phyloP scores from a whole-genome alignment of 2,113 vertebrate species.

The Caretta caretta region DNA sequence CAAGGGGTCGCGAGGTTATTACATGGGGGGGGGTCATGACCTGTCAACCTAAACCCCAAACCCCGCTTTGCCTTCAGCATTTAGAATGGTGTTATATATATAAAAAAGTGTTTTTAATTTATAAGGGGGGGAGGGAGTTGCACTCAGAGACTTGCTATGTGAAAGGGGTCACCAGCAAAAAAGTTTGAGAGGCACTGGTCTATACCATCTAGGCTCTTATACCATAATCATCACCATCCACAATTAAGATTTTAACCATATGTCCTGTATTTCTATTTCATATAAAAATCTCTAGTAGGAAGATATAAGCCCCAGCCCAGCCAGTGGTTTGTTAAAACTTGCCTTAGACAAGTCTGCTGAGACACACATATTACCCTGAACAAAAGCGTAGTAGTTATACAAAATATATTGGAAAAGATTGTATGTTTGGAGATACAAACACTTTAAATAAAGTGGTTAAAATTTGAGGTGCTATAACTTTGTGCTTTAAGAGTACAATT shows the following conservation, averaged over 20 bases:
- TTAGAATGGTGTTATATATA: too few relatives aligned
- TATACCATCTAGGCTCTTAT: not conserved
- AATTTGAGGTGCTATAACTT: not conserved
- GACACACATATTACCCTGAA: not conserved
- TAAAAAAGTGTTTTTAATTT: too few relatives aligned
- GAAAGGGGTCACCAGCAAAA: too few relatives aligned
- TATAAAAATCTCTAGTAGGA: not conserved
- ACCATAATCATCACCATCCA: too few relatives aligned
- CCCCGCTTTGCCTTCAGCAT: too few relatives aligned
- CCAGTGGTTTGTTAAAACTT: not conserved
- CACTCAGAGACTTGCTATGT: too few relatives aligned
- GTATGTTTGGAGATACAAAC: not conserved
- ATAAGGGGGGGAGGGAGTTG: too few relatives aligned
- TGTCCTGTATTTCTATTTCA: not conserved
- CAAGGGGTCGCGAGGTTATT: too few relatives aligned
- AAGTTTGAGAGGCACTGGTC: not conserved
- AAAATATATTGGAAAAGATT: not conserved
- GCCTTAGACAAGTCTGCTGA: not conserved
- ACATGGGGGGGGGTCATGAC: too few relatives aligned
- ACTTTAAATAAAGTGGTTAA: not conserved
- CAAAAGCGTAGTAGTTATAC: not conserved
- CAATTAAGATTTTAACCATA: not conserved
- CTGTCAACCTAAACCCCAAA: too few relatives aligned
- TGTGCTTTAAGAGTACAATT: not conserved
- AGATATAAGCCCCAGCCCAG: not conserved